Evolutionary conservation across 2,113 vertebrate species (phyloP), one percentile per base, ranked within the genome.

Genomic region (Melanerpes aurifrons): DNA sequence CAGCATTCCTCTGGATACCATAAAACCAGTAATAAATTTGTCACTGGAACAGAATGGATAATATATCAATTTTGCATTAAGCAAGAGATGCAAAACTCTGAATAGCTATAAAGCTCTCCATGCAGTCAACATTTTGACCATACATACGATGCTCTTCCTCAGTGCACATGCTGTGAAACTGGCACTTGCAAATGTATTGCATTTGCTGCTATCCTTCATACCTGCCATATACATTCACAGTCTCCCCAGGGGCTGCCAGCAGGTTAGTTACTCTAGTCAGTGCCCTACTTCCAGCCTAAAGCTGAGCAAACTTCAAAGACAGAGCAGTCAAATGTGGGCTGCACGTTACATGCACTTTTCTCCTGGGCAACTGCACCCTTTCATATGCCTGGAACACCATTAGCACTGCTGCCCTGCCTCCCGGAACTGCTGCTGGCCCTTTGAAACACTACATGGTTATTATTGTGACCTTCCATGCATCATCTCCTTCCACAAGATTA

Each of bases 311-410:
- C 35, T 31, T 74, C 26, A 70, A 67, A 80, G 53, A 63, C 5
- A 81, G 15, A 29, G 28, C 32, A 79, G 43, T 12, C 58, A 64
- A 45, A 26, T 1, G 61, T 4, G 16, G 88, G 62, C 43, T 54
- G 66, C 48, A 70, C 54, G 25, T n/a, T 24, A 31, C 17, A 58
- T 10, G 28, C 16, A 54, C 37, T 2, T 0, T 57, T 61, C 43
- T 37, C 0, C 0, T 9, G 20, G 20, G 45, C 45, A 77, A 22
- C 2, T 29, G n/a, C 9, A 14, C n/a, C 53, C 40, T 83, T 68
- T 17, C 32, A 31, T 24, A 43, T 61, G 53, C 6, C 37, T 53
- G 32, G 43, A 63, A 29, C 35, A 58, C 11, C 50, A 24, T 4
- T 29, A 85, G 37, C 64, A 62, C 50, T 50, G 40, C 15, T 70